Base-by-base conservation (phyloP, 2,113 vertebrate genomes). In the Himantopus leucocephalus region DNA sequence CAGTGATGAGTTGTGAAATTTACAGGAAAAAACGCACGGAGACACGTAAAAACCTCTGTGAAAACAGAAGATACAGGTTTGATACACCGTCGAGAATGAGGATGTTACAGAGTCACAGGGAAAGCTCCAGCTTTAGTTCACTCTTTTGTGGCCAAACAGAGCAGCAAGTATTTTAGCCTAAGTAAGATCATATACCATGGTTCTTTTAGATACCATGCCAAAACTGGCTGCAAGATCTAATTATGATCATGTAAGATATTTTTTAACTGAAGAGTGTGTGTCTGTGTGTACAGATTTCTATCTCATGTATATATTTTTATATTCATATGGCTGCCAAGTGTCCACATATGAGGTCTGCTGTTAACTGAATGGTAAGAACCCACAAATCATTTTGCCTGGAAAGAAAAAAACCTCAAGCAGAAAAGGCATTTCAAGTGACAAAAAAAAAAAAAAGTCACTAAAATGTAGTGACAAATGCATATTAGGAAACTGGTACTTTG, bases 1-100 rank as follows among this genome's bases (percentile, higher is more conserved):
- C 98, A 98, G 92, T 92, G 93, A 74, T 12, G 78, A 96, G 96
- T 95, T 95, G 86, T 60, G 84, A 71, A 97, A 95, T 35, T 63
- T 52, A 11, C 10, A 6, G 45, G 19, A 12, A 23, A 45, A 74
- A 32, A 0, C 8, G 4, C 12, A 4, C 5, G 19, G 17, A 34
- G 16, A 5, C 24, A 7, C 5, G 1, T 26, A 48, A 72, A 93
- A 91, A 94, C 59, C 34, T 66, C 64, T 81, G n/a, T 62, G 75
- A 35, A 80, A 95, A 67, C 8, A 77, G 30, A 53, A 91, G 75
- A 56, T n/a, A 47, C 5, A 15, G 32, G 10, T 64, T 52, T 91
- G 73, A 71, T 70, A 91, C 96, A 62, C 12, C 5, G 78, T 32
- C 10, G 55, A 81, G 66, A 30, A 37, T 16, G 26, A 43, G 16